Evolutionary conservation across 2,113 vertebrate species (phyloP).

Genomic region (Apaloderma vittatum): DNA sequence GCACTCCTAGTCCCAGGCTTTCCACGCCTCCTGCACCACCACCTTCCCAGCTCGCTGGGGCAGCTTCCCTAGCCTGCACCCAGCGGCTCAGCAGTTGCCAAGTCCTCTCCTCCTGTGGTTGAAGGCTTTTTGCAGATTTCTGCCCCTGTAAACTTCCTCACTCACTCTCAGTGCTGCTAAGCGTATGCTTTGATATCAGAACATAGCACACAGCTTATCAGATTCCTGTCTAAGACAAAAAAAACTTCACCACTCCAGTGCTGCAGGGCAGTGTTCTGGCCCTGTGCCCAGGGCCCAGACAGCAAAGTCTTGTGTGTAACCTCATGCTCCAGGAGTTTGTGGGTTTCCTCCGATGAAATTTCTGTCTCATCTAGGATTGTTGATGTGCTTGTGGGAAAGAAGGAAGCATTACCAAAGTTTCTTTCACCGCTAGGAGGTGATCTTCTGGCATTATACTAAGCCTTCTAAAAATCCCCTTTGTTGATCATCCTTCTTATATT

Average conservation of each 20-base stretch:
- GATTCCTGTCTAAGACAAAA: background rate
- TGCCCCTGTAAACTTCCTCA: background rate
- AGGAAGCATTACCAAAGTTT: background rate
- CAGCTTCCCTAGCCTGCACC: fast-evolving
- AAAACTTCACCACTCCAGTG: fast-evolving
- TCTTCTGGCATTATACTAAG: background rate
- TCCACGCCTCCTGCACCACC: too few relatives aligned
- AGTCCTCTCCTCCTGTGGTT: fast-evolving
- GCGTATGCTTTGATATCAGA: background rate
- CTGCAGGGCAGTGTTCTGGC: background rate
- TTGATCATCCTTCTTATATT: background rate
- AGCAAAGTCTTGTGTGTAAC: background rate
- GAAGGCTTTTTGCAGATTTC: background rate
- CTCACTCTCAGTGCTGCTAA: fast-evolving
- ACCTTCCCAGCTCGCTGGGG: fast-evolving
- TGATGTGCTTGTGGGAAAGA: fast-evolving
- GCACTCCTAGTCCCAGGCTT: too few relatives aligned
- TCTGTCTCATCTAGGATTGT: fast-evolving
- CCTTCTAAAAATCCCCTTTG: background rate
- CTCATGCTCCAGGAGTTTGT: background rate
- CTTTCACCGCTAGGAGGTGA: background rate
- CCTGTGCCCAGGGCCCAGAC: too few relatives aligned
- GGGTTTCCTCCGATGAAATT: fast-evolving
- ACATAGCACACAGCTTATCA: background rate
- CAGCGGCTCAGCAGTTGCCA: background rate